phyloP scores from a whole-genome alignment of 2,113 vertebrate species.

The Silurus meridionalis region DNA sequence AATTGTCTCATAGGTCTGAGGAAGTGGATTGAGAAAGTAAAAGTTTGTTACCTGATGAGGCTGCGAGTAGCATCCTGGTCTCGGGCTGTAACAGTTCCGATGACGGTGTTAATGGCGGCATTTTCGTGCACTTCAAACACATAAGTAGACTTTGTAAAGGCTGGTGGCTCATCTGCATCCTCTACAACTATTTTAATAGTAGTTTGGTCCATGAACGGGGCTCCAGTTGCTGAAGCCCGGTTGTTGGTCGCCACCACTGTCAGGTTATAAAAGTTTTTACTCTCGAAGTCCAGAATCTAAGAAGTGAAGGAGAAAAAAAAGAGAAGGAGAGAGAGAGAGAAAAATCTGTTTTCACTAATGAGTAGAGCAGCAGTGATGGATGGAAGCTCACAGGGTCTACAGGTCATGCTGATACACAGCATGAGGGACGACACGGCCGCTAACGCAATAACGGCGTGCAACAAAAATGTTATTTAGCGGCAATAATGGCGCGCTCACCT shows the following conservation, averaged over 20 bases:
- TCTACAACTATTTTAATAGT: constrained; percentile 89
- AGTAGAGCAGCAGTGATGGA: constrained; percentile 67
- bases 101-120: constrained; percentile 84
- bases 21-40: not conserved
- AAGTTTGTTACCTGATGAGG: constrained; percentile 82
- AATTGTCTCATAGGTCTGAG: not conserved
- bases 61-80: constrained; percentile 86
- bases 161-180: constrained; percentile 90
- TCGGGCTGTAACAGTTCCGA: constrained; percentile 86
- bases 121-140: constrained; percentile 92
- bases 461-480: constrained; percentile 52
- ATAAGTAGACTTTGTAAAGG: constrained; percentile 87
- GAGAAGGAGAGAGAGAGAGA: not conserved
- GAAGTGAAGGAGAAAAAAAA: constrained; percentile 48
- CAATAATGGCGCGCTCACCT: constrained; percentile 55
- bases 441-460: constrained; percentile 32
- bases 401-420: constrained; percentile 60
- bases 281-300: constrained; percentile 94
- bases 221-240: constrained; percentile 77
- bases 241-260: constrained; percentile 92
- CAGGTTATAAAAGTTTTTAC: constrained; percentile 87
- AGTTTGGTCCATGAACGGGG: constrained; percentile 91
- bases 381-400: constrained; percentile 62
- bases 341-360: constrained; percentile 65
- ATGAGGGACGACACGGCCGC: constrained; percentile 17